These are phyloP conservation scores for Drymonia ruficornis DNA, from an alignment of 2,888 invertebrate species.

Conservation along the genomic window DNA sequence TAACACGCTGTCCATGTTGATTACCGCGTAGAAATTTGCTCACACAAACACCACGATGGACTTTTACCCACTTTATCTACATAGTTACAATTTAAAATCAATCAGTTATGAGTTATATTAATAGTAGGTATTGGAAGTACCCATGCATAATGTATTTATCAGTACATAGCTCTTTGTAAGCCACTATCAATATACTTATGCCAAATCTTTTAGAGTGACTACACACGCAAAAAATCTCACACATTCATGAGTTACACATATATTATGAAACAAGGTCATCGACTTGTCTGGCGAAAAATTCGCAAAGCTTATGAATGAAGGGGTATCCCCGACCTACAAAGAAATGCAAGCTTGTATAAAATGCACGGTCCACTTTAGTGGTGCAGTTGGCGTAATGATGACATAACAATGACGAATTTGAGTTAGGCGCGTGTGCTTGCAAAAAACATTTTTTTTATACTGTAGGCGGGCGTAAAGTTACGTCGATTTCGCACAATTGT, in stretches of 20 bases:
- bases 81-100: slow-evolving; percentile 18
- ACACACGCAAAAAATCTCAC: slow-evolving; percentile 24
- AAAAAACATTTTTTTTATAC: slow-evolving; percentile 62
- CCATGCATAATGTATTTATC: neutral
- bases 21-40: slow-evolving; percentile 60
- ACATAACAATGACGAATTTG: slow-evolving; percentile 70
- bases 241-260: slow-evolving; percentile 14
- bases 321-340: slow-evolving; percentile 79
- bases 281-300: slow-evolving; percentile 59
- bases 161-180: too few species aligned
- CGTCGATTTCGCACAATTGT: slow-evolving; percentile 83
- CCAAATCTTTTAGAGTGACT: neutral
- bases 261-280: slow-evolving; percentile 43
- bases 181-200: neutral
- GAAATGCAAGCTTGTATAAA: slow-evolving; percentile 59
- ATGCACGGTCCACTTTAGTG: slow-evolving; percentile 67
- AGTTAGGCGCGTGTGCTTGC: slow-evolving; percentile 66
- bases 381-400: slow-evolving; percentile 73
- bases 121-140: neutral
- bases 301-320: slow-evolving; percentile 62
- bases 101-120: neutral
- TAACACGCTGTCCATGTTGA: slow-evolving; percentile 59
- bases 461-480: slow-evolving; percentile 70
- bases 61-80: slow-evolving; percentile 39
- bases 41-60: slow-evolving; percentile 46